These are phyloP conservation scores for Oxystoma pomonae DNA, from an alignment of 2,888 invertebrate species.

Conservation along the genomic window DNA sequence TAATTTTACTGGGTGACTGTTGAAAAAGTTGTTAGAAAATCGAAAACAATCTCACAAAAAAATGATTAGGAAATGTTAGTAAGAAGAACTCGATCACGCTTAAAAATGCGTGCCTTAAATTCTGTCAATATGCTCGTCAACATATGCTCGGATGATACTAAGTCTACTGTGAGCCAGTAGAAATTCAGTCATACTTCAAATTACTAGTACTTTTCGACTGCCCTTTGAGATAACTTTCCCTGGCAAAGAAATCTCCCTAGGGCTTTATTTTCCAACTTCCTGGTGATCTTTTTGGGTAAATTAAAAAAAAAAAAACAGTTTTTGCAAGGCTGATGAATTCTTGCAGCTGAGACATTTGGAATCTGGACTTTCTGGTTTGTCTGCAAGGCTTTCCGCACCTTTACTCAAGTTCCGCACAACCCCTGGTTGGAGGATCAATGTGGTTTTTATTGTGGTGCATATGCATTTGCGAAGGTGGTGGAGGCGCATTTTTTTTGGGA, in stretches of 20 bases:
- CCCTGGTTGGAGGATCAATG: slow-evolving; percentile 50
- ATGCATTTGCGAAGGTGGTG: no score
- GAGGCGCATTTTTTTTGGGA: slow-evolving; percentile 49
- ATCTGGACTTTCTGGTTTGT: no score
- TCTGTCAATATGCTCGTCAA: slow-evolving; percentile 35
- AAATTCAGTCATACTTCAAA: slow-evolving; percentile 31
- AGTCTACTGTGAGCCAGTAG: slow-evolving; percentile 34
- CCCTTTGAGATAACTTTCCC: slow-evolving; percentile 19
- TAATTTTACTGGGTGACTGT: no score
- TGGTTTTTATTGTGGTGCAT: slow-evolving; percentile 50
- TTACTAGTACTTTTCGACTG: slow-evolving; percentile 38
- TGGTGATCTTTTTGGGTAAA: slow-evolving; percentile 49
- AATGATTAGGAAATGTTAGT: no score
- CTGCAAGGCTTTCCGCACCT: slow-evolving; percentile 26
- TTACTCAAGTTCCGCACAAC: slow-evolving; percentile 37
- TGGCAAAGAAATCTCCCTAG: slow-evolving; percentile 32
- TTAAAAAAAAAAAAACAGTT: slow-evolving; percentile 52
- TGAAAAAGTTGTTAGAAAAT: no score
- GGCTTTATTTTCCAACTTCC: slow-evolving; percentile 29
- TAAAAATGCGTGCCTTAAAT: slow-evolving; percentile 30
- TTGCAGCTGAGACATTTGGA: slow-evolving; percentile 30
- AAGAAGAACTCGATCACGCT: no score
- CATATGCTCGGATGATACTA: slow-evolving; percentile 35
- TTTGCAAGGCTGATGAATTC: slow-evolving; percentile 20
- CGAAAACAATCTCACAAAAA: no score